Evolutionary conservation across 2,888 invertebrate genomes (phyloP).

Genomic region (Allacma fusca): DNA sequence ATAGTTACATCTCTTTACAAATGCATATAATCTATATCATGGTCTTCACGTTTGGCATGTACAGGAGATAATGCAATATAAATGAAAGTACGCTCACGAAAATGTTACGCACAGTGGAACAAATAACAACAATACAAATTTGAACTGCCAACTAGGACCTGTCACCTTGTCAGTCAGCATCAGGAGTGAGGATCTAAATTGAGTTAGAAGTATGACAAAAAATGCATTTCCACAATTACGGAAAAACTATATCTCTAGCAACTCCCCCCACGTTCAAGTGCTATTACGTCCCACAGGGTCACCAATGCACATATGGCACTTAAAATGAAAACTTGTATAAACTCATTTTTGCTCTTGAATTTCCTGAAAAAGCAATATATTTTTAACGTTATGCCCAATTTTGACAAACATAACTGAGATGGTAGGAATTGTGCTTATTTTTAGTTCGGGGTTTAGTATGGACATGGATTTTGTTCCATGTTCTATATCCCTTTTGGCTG

Average conservation of each 20-base stretch:
- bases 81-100: neutral
- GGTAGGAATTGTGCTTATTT: too few species aligned
- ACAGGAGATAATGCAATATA: neutral
- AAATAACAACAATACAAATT: constrained; percentile 23
- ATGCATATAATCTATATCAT: too few species aligned
- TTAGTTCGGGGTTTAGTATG: too few species aligned
- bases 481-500: too few species aligned
- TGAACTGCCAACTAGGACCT: constrained; percentile 19
- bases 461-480: too few species aligned
- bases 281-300: neutral
- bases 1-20: too few species aligned
- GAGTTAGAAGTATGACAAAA: constrained; percentile 9
- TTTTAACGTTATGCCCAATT: too few species aligned
- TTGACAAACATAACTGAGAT: too few species aligned
- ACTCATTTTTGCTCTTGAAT: too few species aligned
- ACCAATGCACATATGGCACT: neutral
- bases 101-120: neutral
- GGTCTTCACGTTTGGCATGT: too few species aligned
- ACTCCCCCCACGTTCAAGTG: neutral
- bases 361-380: too few species aligned
- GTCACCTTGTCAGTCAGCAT: constrained; percentile 7
- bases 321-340: neutral
- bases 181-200: constrained; percentile 6
- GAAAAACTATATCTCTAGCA: neutral
- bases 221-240: constrained; percentile 10